These are phyloP conservation scores for Puma concolor DNA, from an alignment of 2,113 vertebrate genomes.

Conservation along the genomic window DNA sequence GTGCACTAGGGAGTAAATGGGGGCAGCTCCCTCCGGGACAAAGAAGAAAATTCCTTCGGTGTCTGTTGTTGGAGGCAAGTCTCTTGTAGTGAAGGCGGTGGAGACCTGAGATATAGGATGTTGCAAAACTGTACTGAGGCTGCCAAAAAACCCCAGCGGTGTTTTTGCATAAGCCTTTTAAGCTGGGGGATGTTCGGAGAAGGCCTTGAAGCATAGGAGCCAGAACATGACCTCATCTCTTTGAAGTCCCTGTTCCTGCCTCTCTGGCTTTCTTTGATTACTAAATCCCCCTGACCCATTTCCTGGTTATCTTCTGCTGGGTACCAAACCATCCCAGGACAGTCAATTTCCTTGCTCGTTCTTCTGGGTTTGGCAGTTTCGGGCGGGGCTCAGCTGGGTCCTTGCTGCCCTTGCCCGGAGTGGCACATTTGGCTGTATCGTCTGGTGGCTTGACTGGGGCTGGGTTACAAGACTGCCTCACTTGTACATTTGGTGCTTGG, in stretches of 20 bases:
- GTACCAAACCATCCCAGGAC: background rate
- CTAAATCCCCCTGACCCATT: no score
- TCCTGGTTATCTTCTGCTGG: background rate
- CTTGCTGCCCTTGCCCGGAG: background rate
- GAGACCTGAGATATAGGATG: background rate
- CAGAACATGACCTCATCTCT: fast-evolving
- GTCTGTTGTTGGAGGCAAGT: background rate
- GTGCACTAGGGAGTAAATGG: background rate
- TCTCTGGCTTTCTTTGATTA: background rate
- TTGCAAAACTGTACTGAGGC: background rate
- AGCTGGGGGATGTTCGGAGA: background rate
- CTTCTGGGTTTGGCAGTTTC: background rate
- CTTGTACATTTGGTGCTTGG: background rate
- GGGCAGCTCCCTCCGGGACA: background rate
- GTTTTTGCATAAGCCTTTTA: background rate
- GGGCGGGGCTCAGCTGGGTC: background rate
- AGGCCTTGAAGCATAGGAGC: background rate
- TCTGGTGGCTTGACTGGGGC: background rate
- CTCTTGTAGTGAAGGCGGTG: fast-evolving
- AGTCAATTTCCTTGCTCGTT: background rate
- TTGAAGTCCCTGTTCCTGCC: background rate
- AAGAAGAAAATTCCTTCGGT: background rate
- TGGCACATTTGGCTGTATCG: fast-evolving
- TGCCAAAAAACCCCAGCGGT: background rate
- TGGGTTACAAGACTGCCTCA: background rate